These are phyloP conservation scores for Scaptomyza parva DNA, from an alignment of 2,888 invertebrate genomes.

Conservation along the genomic window DNA sequence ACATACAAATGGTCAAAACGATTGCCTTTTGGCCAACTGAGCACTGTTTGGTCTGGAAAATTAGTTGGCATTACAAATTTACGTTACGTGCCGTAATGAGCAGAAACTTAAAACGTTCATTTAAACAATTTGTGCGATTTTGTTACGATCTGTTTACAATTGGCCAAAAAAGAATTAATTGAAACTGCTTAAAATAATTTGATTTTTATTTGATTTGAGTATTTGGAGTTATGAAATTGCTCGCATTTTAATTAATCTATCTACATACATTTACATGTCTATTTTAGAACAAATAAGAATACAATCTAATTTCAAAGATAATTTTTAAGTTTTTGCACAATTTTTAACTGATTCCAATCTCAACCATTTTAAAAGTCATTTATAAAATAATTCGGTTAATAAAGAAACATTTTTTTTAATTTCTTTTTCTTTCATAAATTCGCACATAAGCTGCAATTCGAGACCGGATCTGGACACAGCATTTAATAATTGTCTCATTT, in stretches of 20 bases:
- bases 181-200: background rate
- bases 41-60: slow-evolving; percentile 31
- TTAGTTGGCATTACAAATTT: slow-evolving; percentile 52
- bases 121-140: slow-evolving; percentile 37
- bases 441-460: slow-evolving; percentile 18
- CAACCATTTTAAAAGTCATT: slow-evolving; percentile 6
- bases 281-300: no score
- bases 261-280: no score
- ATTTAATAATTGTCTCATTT: slow-evolving; percentile 48
- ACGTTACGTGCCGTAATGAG: slow-evolving; percentile 39
- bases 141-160: slow-evolving; percentile 35
- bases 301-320: no score
- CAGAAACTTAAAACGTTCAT: slow-evolving; percentile 32
- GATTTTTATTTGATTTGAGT: no score
- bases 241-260: no score
- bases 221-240: no score
- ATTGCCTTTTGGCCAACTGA: slow-evolving; percentile 10
- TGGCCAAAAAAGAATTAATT: slow-evolving; percentile 37
- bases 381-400: slow-evolving; percentile 4
- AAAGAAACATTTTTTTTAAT: slow-evolving; percentile 31
- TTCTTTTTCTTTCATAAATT: slow-evolving; percentile 14
- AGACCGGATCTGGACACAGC: slow-evolving; percentile 32
- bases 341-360: slow-evolving; percentile 1
- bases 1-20: slow-evolving; percentile 10
- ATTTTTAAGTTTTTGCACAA: no score